A percentile compares a stretch with the other conserved stretches of the same genome.
Evolutionary conservation across 2,113 vertebrate species (phyloP).

Genomic region (Philantomba maxwellii): DNA sequence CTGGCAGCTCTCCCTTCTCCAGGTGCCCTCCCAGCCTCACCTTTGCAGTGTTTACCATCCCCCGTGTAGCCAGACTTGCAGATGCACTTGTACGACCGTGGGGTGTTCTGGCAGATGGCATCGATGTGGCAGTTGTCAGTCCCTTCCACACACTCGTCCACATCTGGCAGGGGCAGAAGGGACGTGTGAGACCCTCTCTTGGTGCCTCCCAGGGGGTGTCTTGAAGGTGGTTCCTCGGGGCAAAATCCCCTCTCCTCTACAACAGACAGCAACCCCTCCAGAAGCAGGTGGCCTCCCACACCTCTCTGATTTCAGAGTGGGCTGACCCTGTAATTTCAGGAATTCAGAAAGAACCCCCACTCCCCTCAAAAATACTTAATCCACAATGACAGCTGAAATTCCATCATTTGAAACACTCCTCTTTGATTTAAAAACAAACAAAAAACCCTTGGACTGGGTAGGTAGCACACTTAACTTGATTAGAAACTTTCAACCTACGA

Average conservation of each 20-base stretch:
- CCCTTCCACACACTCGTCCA: conserved; percentile 93
- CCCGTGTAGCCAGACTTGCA: conserved; percentile 97
- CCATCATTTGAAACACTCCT: neutral
- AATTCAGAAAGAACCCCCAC: neutral
- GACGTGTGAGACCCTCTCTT: neutral
- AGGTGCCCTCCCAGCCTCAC: conserved; percentile 72
- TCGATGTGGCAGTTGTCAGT: conserved; percentile 97
- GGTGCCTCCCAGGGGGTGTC: neutral
- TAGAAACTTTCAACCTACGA: neutral
- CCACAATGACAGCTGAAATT: neutral
- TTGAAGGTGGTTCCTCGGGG: neutral
- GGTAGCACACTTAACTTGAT: neutral
- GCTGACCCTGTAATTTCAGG: neutral
- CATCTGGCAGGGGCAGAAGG: conserved; percentile 80
- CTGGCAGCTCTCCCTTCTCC: neutral
- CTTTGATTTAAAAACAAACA: conserved; percentile 21
- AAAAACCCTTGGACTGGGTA: neutral
- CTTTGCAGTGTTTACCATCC: conserved; percentile 97
- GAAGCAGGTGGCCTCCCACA: neutral
- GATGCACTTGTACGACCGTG: conserved; percentile 95
- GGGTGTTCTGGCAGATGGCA: conserved; percentile 97
- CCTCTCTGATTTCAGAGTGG: neutral
- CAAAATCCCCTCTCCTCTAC: neutral
- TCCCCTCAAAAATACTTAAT: neutral
- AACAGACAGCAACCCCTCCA: neutral